phyloP scores from a whole-genome alignment of 2,888 invertebrate genomes.

The Eulithis prunata region DNA sequence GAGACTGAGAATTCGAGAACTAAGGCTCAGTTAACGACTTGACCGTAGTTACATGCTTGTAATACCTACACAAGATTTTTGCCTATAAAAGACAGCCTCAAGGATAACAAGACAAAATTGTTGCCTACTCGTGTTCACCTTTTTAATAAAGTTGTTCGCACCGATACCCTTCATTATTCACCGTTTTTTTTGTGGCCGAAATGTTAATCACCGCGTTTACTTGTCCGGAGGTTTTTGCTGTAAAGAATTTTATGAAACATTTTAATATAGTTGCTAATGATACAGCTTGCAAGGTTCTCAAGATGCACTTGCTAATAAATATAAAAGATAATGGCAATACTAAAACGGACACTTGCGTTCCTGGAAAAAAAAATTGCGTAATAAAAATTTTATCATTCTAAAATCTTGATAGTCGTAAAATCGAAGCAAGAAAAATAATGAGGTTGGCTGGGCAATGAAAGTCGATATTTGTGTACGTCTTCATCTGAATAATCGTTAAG shows the following conservation, averaged over 20 bases:
- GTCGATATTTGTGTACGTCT: conserved; percentile 70
- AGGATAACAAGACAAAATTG: conserved; percentile 66
- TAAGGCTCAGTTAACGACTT: not conserved
- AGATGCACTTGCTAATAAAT: conserved; percentile 53
- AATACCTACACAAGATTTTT: conserved; percentile 47
- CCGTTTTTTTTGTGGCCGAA: conserved; percentile 66
- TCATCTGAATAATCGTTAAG: conserved; percentile 79
- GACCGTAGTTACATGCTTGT: not conserved
- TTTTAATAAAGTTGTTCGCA: conserved; percentile 74
- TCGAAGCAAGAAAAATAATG: conserved; percentile 50
- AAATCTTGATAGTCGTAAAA: conserved; percentile 59
- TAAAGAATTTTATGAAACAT: conserved; percentile 54
- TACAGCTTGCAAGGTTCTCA: conserved; percentile 54
- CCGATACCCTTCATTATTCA: conserved; percentile 70
- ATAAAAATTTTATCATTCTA: conserved; percentile 54
- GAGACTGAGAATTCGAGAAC: not conserved
- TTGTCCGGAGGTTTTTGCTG: conserved; percentile 57
- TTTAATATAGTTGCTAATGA: conserved; percentile 64
- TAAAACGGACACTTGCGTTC: conserved; percentile 51
- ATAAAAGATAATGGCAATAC: conserved; percentile 54
- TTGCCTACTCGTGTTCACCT: conserved; percentile 65
- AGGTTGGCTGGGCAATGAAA: conserved; percentile 46
- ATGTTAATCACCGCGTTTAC: conserved; percentile 74
- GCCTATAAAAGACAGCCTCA: conserved; percentile 57
- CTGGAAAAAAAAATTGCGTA: conserved; percentile 45